A percentile compares a stretch with the other conserved stretches of the same genome.
Conservation (phyloP, 2,113 vertebrate species). For the Syrrhaptes paradoxus region DNA sequence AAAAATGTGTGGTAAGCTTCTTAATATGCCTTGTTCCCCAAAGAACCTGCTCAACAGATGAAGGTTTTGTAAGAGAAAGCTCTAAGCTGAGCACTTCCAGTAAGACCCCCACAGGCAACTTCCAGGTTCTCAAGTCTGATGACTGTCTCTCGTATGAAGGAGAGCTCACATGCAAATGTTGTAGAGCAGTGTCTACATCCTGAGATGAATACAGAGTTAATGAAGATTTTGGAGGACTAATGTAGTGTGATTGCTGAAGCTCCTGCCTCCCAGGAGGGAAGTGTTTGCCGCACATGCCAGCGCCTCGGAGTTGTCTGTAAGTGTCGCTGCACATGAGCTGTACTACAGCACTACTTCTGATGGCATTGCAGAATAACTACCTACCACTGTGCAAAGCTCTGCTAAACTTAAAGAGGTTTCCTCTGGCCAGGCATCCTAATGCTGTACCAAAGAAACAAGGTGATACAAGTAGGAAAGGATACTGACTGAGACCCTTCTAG, state of each 20-base stretch:
- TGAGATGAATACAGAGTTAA: neutral
- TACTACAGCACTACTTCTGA: neutral
- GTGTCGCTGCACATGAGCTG: fast-evolving
- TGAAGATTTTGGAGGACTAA: neutral
- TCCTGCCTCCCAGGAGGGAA: neutral
- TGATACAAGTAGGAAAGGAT: neutral
- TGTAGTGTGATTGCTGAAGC: neutral
- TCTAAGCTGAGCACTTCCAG: neutral
- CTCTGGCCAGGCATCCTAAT: neutral
- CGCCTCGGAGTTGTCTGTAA: neutral
- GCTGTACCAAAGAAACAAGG: neutral
- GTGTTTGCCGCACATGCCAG: fast-evolving
- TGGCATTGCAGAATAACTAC: neutral
- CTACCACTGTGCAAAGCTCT: neutral
- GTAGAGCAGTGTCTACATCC: neutral
- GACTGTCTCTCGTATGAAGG: neutral
- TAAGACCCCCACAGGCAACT: fast-evolving
- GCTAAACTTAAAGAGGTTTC: neutral
- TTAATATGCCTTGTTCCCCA: neutral
- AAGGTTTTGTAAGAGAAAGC: neutral
- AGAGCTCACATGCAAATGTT: neutral
- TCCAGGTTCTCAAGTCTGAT: neutral
- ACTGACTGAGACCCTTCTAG: neutral
- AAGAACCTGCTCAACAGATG: neutral
- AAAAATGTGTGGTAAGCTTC: neutral